Conservation (phyloP, 2,888 invertebrate species). For the Endomychus coccineus region DNA sequence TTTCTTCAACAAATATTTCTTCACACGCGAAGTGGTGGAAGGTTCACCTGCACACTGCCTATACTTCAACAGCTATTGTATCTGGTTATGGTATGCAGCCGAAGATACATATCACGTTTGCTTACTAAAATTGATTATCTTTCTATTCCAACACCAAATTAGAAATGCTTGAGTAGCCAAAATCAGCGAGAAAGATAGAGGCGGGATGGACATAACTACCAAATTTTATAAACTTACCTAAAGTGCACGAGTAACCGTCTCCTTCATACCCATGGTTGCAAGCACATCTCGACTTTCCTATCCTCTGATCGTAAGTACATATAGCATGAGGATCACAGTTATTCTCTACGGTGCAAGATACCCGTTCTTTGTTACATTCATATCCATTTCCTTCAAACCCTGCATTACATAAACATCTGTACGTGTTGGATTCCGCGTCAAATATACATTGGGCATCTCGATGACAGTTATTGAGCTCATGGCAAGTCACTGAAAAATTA, state of each 20-base stretch:
- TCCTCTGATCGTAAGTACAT: constrained; percentile 62
- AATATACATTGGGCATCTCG: constrained; percentile 71
- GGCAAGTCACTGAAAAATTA: constrained; percentile 59
- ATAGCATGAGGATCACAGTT: constrained; percentile 68
- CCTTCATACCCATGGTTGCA: constrained; percentile 78
- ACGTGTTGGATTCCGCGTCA: constrained; percentile 48
- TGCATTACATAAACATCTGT: constrained; percentile 70
- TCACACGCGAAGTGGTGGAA: too few relatives aligned
- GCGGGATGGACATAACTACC: too few relatives aligned
- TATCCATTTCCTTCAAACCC: constrained; percentile 81
- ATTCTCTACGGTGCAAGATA: constrained; percentile 51
- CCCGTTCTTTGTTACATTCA: constrained; percentile 55
- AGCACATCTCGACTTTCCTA: constrained; percentile 61
- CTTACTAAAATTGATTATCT: too few relatives aligned
- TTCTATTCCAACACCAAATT: too few relatives aligned
- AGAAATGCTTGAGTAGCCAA: too few relatives aligned
- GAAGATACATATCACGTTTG: too few relatives aligned
- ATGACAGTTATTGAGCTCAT: constrained; percentile 71
- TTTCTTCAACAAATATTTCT: too few relatives aligned
- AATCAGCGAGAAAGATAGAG: too few relatives aligned
- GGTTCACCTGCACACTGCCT: too few relatives aligned
- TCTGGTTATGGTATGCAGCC: too few relatives aligned
- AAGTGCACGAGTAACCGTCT: constrained; percentile 71
- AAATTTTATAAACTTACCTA: constrained; percentile 50
- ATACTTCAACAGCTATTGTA: too few relatives aligned